Conservation (phyloP, 2,797 vertebrate species). For the Chromis chromis region DNA sequence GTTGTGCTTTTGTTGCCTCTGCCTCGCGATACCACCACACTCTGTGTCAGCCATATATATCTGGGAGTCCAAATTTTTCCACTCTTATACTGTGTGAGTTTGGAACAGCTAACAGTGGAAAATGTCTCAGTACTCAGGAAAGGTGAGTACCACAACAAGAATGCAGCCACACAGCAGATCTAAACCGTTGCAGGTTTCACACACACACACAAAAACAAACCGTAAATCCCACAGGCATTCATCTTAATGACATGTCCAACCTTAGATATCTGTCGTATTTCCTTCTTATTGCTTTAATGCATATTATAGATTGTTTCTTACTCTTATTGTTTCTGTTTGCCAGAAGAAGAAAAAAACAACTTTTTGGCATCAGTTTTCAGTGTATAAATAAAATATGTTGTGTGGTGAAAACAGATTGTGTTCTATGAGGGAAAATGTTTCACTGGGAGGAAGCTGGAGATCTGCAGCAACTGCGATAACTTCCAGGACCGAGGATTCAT, state of each 20-base stretch:
- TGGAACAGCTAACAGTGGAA: conserved; percentile 75
- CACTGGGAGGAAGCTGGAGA: conserved; percentile 91
- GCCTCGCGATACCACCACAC: conserved; percentile 59
- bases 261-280: neutral
- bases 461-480: conserved; percentile 90
- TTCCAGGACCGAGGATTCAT: conserved; percentile 94
- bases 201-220: no score
- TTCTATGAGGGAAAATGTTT: conserved; percentile 94
- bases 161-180: conserved; percentile 17
- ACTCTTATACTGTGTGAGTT: conserved; percentile 74
- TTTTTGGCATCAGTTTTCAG: no score
- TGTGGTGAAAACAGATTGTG: conserved; percentile 84
- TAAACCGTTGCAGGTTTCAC: conserved; percentile 27
- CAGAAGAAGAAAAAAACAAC: neutral
- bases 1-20: conserved; percentile 80
- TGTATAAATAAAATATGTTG: no score
- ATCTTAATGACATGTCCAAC: conserved; percentile 3
- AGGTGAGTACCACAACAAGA: conserved; percentile 86
- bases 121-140: conserved; percentile 93
- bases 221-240: conserved; percentile 24
- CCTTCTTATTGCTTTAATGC: no score
- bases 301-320: neutral
- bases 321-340: conserved; percentile 13
- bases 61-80: conserved; percentile 72
- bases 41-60: conserved; percentile 84